Conservation (phyloP, 30 jellyfish, hydroid and myxozoan species). For the Turritopsis rubra region DNA sequence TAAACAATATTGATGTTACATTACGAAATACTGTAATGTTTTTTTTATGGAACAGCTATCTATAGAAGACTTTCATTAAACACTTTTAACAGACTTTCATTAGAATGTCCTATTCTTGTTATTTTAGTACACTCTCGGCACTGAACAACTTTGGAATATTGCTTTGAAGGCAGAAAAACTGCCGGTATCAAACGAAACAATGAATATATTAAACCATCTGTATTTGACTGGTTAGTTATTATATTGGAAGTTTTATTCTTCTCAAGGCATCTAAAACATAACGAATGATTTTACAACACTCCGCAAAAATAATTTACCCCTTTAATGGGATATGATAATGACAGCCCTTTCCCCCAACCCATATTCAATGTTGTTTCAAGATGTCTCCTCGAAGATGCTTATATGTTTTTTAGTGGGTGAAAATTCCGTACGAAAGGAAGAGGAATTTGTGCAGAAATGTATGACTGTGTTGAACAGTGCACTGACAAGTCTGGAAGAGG, state of each 20-base stretch:
- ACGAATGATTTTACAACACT: too few species aligned
- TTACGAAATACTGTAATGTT: too few species aligned
- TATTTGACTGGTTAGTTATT: slow-evolving; percentile 55
- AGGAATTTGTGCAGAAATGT: slow-evolving; percentile 76
- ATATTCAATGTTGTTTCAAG: too few species aligned
- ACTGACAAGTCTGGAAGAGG: slow-evolving; percentile 49
- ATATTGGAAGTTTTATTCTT: too few species aligned
- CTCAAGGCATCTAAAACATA: not conserved
- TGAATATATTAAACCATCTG: slow-evolving; percentile 78
- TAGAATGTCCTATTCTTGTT: not conserved
- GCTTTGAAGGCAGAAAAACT: slow-evolving; percentile 82
- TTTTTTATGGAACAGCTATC: too few species aligned
- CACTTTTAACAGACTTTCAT: not conserved
- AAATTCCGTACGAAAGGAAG: slow-evolving; percentile 75
- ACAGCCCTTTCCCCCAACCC: too few species aligned
- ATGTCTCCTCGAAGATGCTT: too few species aligned
- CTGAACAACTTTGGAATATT: slow-evolving; percentile 86
- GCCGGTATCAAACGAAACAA: slow-evolving; percentile 91
- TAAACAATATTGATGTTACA: not conserved
- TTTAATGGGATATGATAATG: too few species aligned
- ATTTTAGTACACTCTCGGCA: slow-evolving; percentile 69
- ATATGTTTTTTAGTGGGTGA: slow-evolving; percentile 65
- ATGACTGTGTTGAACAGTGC: slow-evolving; percentile 61
- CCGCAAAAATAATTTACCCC: too few species aligned
- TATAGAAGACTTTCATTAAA: too few species aligned